Base-by-base conservation (phyloP, 37 sponge, comb jelly and placozoan species). In the Hormiphora californensis region DNA sequence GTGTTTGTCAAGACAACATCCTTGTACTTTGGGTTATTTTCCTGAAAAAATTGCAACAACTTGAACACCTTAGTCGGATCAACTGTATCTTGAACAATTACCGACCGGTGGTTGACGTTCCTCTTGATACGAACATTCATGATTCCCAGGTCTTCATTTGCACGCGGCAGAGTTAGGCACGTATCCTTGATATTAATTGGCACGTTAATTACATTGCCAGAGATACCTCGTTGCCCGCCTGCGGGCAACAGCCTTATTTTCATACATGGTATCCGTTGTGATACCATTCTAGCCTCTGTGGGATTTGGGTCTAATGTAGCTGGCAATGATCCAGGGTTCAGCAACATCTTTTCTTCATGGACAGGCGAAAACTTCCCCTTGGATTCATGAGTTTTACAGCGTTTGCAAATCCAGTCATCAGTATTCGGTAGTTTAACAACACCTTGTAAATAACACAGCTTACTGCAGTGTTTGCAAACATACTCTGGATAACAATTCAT, bases 181-280 rank as follows among this genome's bases (percentile, higher is more conserved):
- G 5, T 73, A 22, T 73, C 46, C 43, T 73, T 23, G 8, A 46
- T 28, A 27, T 73, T 46, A 43, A 73, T 73, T 0, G 81, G 81
- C 7, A 73, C 81, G 43, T 73, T 73, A 1, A 73, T 46, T 8
- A 73, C 81, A 4, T 43, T 28, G 1, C 81, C 81, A n/a, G 3
- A 43, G 12, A 73, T 41, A 5, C 81, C 81, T 19, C 81, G 11
- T 28, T 73, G 81, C 2, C 81, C 81, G 7, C 81, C 81, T 43
- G 81, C 4, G 3, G 81, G 81, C 15, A 73, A 41, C 17, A 46
- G 43, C 23, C 43, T 1, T 40, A 73, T 73, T n/a, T 73, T 73
- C 81, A 73, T 73, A 41, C 40, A 73, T 28, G 35, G 81, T 23
- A 40, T 40, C 5, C 81, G 46, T 46, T 36, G 35, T 2, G 81